phyloP scores from a whole-genome alignment of 2,797 vertebrate species.

The Xiphorhynchus erythropygius region DNA sequence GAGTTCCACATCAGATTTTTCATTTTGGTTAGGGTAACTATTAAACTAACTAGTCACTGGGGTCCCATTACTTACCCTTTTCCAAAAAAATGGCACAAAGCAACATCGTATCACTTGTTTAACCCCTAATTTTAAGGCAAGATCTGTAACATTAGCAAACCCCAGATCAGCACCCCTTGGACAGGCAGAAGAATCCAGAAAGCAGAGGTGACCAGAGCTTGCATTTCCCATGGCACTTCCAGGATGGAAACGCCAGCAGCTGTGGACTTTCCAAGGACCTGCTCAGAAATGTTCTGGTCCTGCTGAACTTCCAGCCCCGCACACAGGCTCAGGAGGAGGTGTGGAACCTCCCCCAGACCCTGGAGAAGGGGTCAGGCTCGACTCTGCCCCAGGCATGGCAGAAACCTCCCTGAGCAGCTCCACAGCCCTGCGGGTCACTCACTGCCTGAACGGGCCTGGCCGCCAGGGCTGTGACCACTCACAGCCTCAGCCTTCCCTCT shows the following conservation, averaged over 20 bases:
- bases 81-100: neutral
- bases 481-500: neutral
- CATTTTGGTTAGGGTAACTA: neutral
- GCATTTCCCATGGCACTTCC: neutral
- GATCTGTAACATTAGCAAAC: neutral
- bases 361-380: accelerated
- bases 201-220: accelerated
- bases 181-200: neutral
- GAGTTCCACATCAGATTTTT: neutral
- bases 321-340: neutral
- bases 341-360: accelerated
- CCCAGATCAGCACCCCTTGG: too few species aligned
- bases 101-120: neutral
- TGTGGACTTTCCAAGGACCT: accelerated
- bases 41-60: neutral
- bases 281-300: neutral
- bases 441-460: accelerated
- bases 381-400: neutral
- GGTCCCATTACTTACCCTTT: neutral
- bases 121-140: neutral
- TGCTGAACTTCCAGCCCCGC: neutral
- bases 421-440: accelerated
- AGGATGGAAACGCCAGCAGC: neutral
- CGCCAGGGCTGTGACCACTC: accelerated
- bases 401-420: neutral